These are phyloP conservation scores for Diglossa cyanea DNA, from an alignment of 2,797 vertebrate genomes.

Conservation along the genomic window DNA sequence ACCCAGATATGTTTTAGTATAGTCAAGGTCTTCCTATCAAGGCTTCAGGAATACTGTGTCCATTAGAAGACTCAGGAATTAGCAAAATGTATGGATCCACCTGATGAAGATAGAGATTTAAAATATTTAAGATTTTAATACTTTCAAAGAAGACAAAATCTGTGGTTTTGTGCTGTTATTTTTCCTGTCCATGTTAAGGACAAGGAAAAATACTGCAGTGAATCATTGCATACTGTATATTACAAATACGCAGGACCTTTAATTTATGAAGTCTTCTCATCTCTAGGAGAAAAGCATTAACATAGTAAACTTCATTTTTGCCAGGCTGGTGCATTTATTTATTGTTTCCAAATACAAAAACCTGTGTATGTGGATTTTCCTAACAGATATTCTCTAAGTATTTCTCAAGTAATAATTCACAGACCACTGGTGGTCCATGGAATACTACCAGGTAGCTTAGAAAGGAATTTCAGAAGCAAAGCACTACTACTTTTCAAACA, in stretches of 20 bases:
- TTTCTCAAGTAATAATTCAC: not conserved
- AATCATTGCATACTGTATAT: not conserved
- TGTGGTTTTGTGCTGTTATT: not conserved
- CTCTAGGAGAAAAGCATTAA: slow-evolving; percentile 3
- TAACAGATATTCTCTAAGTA: not conserved
- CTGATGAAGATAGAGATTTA: not conserved
- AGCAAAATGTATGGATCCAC: not conserved
- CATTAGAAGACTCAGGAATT: not conserved
- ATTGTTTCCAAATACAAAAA: not conserved
- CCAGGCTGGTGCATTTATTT: not conserved
- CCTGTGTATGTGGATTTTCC: not conserved
- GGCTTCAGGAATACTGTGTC: not conserved
- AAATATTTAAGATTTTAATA: not conserved
- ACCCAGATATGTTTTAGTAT: not conserved
- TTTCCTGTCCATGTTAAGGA: not conserved
- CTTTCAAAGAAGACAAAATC: not conserved
- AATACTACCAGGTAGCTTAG: not conserved
- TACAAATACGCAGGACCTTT: not conserved
- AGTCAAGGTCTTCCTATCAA: not conserved
- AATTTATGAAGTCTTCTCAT: not conserved
- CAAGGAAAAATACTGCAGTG: not conserved
- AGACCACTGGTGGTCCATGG: not conserved
- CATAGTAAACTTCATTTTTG: not conserved
- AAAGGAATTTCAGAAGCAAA: not conserved
- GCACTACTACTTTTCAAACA: not conserved